These are phyloP conservation scores for Luscinia megarhynchos DNA, from an alignment of 2,797 vertebrate genomes.

Conservation along the genomic window DNA sequence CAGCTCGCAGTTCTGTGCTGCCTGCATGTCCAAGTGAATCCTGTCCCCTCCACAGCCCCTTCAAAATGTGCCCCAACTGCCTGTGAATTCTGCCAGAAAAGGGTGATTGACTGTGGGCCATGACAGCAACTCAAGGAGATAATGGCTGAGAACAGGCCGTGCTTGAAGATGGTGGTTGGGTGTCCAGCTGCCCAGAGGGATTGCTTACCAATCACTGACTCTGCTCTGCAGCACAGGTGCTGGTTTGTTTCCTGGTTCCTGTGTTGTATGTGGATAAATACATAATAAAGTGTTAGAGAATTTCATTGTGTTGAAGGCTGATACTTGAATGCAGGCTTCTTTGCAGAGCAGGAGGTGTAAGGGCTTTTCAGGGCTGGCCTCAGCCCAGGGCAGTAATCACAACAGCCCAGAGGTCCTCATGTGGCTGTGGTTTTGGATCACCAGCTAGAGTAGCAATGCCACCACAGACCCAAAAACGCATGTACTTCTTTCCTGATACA, in stretches of 20 bases:
- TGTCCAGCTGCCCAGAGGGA: not conserved
- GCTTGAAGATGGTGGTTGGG: not conserved
- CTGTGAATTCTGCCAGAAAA: not conserved
- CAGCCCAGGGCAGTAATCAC: not conserved
- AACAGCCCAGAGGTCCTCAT: not conserved
- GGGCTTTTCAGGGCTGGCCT: not conserved
- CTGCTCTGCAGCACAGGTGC: not conserved
- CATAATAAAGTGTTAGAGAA: conserved; percentile 49
- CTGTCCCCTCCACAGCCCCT: not conserved
- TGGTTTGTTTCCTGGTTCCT: not conserved
- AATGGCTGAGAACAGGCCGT: not conserved
- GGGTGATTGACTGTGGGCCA: not conserved
- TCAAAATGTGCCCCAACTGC: not conserved
- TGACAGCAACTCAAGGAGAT: not conserved
- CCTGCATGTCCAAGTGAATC: not conserved
- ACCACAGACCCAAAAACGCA: not conserved
- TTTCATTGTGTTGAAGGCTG: not conserved
- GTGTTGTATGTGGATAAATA: not conserved
- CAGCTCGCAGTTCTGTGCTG: accelerated
- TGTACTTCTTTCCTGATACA: not conserved
- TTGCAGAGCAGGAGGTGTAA: not conserved
- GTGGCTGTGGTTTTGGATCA: not conserved
- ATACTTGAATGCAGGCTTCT: not conserved
- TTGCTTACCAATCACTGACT: not conserved
- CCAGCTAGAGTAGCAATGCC: not conserved